Evolutionary conservation across 92 coral and sea anemone species (phyloP).

Genomic region (Desmophyllum pertusum): DNA sequence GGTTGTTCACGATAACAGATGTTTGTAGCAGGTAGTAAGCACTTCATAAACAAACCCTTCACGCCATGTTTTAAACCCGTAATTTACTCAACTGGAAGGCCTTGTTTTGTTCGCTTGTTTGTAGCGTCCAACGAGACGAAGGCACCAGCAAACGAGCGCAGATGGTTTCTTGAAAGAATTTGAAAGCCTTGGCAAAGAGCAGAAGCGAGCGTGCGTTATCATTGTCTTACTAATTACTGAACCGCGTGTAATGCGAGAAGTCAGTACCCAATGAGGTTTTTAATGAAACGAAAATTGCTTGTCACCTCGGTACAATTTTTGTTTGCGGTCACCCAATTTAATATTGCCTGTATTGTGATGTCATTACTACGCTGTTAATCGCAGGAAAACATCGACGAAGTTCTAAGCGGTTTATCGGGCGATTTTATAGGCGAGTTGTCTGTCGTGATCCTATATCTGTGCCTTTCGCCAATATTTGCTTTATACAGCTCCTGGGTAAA

Average conservation of each 20-base stretch:
- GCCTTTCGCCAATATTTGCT: slow-evolving; percentile 45
- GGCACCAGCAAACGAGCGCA: slow-evolving; percentile 39
- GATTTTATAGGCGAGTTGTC: background rate
- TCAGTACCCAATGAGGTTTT: slow-evolving; percentile 3
- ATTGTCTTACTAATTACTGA: slow-evolving; percentile 43
- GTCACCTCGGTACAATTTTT: slow-evolving; percentile 32
- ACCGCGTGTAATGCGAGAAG: slow-evolving; percentile 37
- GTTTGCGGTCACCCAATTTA: slow-evolving; percentile 34
- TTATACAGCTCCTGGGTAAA: slow-evolving; percentile 38
- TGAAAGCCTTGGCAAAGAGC: slow-evolving; percentile 23
- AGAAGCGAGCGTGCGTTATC: slow-evolving; percentile 19
- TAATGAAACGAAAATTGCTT: slow-evolving; percentile 43
- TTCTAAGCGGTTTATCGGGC: background rate
- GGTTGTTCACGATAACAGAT: slow-evolving; percentile 27
- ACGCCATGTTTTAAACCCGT: slow-evolving; percentile 9
- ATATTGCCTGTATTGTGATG: slow-evolving; percentile 14
- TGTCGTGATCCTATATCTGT: slow-evolving; percentile 7
- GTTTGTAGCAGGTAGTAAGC: slow-evolving; percentile 29
- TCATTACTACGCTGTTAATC: background rate
- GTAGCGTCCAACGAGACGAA: slow-evolving; percentile 14
- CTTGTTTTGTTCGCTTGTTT: slow-evolving; percentile 40
- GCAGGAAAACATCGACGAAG: background rate
- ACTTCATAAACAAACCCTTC: slow-evolving; percentile 7
- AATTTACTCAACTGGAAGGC: slow-evolving; percentile 36
- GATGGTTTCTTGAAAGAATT: slow-evolving; percentile 52